phyloP scores from a whole-genome alignment of 1,140 invertebrate species.

The Radopholus similis region DNA sequence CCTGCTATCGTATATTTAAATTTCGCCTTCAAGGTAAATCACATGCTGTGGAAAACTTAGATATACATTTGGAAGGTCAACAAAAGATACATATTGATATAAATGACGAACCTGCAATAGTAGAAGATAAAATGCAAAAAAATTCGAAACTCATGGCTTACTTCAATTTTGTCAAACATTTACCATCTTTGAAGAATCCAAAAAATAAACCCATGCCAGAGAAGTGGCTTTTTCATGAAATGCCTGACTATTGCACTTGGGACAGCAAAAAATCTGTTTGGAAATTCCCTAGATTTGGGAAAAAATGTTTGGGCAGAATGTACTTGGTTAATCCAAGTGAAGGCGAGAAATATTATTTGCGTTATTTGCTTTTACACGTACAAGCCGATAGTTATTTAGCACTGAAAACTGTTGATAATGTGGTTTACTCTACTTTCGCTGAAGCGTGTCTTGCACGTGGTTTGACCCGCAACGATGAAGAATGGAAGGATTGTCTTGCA shows the following conservation, averaged over 20 bases:
- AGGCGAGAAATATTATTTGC: conserved; percentile 7
- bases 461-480: neutral
- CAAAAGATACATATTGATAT: neutral
- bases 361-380: neutral
- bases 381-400: neutral
- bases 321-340: neutral
- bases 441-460: neutral
- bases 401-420: neutral
- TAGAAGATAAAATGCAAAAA: neutral
- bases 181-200: neutral
- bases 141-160: neutral
- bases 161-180: conserved; percentile 3
- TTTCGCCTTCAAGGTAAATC: conserved; percentile 3
- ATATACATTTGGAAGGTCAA: neutral
- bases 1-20: conserved; percentile 6
- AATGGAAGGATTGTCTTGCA: conserved; percentile 1
- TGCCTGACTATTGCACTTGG: conserved; percentile 7
- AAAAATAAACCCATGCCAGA: no score
- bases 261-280: neutral
- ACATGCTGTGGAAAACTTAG: neutral
- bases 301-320: neutral
- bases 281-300: conserved; percentile 3
- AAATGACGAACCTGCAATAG: neutral
- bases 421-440: neutral
- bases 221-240: no score